Evolutionary conservation across 2,797 vertebrate species (phyloP), one percentile per base, ranked within the genome.

Genomic region (Nothura maculosa): DNA sequence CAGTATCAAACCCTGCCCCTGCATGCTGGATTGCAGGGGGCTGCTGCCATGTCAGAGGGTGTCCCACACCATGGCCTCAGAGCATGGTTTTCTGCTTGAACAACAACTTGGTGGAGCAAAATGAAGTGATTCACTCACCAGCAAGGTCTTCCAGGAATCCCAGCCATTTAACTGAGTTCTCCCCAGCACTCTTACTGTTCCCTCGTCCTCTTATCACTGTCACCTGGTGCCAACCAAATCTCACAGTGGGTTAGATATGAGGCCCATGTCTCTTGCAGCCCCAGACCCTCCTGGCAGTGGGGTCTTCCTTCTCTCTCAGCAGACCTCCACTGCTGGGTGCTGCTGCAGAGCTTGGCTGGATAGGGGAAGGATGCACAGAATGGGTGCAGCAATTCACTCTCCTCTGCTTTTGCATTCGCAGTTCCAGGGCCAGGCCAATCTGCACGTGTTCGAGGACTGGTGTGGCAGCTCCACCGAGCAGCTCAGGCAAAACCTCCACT

Each of bases 401-500:
- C 42, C 7, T 38, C 52, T 12, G 13, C 15, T 85, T 95, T 45
- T 93, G n/a, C 25, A 67, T 19, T 27, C 48, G 34, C 96, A 99
- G 99, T 99, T 98, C 90, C 98, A 93, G 93, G 99, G 99, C 69
- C 97, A 85, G 34, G 99, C 97, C 93, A 99, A 99, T 93, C 97
- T 99, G 91, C 99, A 99, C 0, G 97, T 99, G 61, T 99, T 99
- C 90, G 99, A 99, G 85, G 99, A 99, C 97, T 99, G 99, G 99
- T 99, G 99, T 13, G 99, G 99, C 62, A 93, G 98, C 61, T 99
- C 99, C 52, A 93, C 97, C 12, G 96, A 97, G 30, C 98, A 99
- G 81, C 98, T 99, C 52, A 97, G 98, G 89, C 98, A 97, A 58
- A 99, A 99, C 91, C 97, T 98, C 8, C 99, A 99, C 96, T 99